Evolutionary conservation across 2,888 invertebrate genomes (phyloP), one percentile per base, ranked within the genome.

Genomic region (Bellardia bayeri): DNA sequence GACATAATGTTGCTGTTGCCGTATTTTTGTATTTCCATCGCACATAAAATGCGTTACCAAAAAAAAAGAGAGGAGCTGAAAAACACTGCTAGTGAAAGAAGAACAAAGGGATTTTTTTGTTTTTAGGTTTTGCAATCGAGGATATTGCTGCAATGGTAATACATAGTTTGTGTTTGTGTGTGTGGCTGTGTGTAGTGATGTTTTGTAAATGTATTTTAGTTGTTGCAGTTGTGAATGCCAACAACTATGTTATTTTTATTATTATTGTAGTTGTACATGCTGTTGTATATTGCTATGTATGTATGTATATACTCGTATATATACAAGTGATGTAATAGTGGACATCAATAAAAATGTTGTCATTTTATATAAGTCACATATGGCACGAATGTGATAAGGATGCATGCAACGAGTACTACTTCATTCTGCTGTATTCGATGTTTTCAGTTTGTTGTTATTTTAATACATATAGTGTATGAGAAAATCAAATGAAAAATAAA

Each of bases 291-390:
- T 85, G 75, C 51, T 56, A 23, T 23, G 1, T 23, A 23, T 23
- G 23, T 23, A 23, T 23, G 23, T 23, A n/a, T 14, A 45, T 9
- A 14, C 37, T n/a, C 56, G 30, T 51, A 37, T 5, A n/a, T 63
- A 13, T 69, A 30, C 79, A 72, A 61, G 45, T 82, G 86, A 74
- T 78, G 76, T 82, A 82, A 63, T 79, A 72, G 66, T 86, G 86
- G 82, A 63, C 86, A 82, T 82, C 86, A 86, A 82, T 82, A 79
- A 86, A 82, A 82, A 79, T 63, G 72, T 79, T 86, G 82, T 79
- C 86, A 72, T 72, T 78, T 78, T 54, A 74, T 51, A 74, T 61
- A 78, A 79, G 74, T 74, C 79, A 79, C 86, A 82, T 75, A 71
- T 79, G 79, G 82, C 40, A 37, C 69, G 63, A 75, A 45, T 79